These are phyloP conservation scores for Neuroterus valhalla DNA, from an alignment of 1,140 invertebrate genomes.

Conservation along the genomic window DNA sequence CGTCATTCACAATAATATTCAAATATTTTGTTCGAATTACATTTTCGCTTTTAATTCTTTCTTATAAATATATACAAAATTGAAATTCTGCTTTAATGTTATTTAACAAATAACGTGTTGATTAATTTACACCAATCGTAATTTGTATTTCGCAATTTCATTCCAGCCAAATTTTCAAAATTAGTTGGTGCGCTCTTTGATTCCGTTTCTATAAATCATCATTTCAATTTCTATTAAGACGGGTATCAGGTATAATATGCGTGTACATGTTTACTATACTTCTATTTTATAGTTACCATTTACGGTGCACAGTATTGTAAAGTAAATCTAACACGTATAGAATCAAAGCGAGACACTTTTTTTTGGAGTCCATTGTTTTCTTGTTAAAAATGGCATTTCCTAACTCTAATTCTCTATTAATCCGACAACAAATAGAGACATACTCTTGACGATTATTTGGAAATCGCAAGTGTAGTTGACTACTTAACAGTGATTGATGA, in stretches of 20 bases:
- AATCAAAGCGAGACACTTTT: neutral
- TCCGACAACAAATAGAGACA: too few species aligned
- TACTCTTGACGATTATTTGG: too few species aligned
- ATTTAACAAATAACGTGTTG: neutral
- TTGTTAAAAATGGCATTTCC: too few species aligned
- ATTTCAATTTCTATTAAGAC: too few species aligned
- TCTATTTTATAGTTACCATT: conserved; percentile 14
- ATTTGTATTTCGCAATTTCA: too few species aligned
- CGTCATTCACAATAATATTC: conserved; percentile 34
- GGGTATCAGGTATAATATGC: neutral
- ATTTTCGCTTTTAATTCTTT: conserved; percentile 34
- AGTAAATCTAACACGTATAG: neutral
- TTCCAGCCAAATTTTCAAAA: too few species aligned
- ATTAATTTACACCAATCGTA: too few species aligned
- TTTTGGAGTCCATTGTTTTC: too few species aligned
- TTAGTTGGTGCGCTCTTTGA: too few species aligned
- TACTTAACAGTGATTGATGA: neutral
- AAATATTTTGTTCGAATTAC: conserved; percentile 36
- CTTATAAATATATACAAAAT: conserved; percentile 51
- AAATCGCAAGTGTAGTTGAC: neutral
- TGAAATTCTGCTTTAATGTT: conserved; percentile 32
- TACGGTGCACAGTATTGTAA: too few species aligned
- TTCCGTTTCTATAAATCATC: too few species aligned
- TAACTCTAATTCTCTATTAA: too few species aligned
- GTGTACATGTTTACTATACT: conserved; percentile 1